Evolutionary conservation across 2,888 invertebrate genomes (phyloP), one percentile per base, ranked within the genome.

Genomic region (Ophion slaviceki): DNA sequence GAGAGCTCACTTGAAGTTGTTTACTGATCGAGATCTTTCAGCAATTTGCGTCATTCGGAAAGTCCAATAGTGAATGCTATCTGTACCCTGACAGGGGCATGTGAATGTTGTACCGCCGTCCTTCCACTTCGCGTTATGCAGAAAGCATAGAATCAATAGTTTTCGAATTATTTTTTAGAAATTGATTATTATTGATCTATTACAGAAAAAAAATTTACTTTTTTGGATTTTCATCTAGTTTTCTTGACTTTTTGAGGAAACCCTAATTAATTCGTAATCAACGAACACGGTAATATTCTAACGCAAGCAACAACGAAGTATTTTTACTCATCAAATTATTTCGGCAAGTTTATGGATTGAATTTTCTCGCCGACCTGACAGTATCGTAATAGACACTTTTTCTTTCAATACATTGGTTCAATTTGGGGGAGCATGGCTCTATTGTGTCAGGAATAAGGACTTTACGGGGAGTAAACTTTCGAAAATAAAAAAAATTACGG

Each of bases 41-140:
- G 71, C 64, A 82, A 80, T 85, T 87, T 86, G 72, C 82, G 84
- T 87, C 80, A 84, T 82, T 67, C 24, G 62, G 53, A 20, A 64
- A 71, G 40, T 64, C 36, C 75, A 47, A 59, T 64, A 66, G 36
- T 66, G 47, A 17, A 53, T 40, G 40, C 14, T 59, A 72, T 36
- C 53, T 28, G n/a, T 28, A 53, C 14, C 14, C 53, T 28, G 40
- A 10, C 28, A 68, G 20, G 40, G 24, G 32, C 28, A 17, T 57
- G 28, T 47, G n/a, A 47, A 45, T 61, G 20, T 61, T 61, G 40
- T 40, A 40, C 40, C 40, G 40, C 40, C 40, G 5, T 61, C 24
- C 24, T n/a, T 6, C 11, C 20, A 66, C 20, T 36, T 36, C 36
- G 4, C 66, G 17, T 66, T 67, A 32, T 67, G 17, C 28, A 36